These are phyloP conservation scores for Lipophrys pholis DNA, from an alignment of 2,113 vertebrate species.

Conservation along the genomic window DNA sequence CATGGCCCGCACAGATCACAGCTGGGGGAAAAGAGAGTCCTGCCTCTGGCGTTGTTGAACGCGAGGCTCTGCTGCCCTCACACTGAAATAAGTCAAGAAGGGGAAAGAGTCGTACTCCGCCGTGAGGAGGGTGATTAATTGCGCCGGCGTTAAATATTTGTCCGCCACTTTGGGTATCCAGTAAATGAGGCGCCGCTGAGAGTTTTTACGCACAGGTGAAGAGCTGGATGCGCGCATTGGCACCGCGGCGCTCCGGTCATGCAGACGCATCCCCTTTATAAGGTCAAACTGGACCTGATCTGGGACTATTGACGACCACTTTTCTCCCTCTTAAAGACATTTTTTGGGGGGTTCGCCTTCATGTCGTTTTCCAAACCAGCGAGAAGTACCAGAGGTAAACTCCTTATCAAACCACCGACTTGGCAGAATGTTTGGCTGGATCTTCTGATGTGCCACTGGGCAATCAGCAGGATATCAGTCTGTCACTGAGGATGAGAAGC, in stretches of 20 bases:
- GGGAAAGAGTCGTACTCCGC: constrained; percentile 47
- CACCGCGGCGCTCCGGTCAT: constrained; percentile 55
- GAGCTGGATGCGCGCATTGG: constrained; percentile 56
- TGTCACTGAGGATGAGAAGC: not conserved
- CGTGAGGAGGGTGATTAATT: constrained; percentile 81
- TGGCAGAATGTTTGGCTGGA: not conserved
- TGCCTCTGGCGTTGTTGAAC: constrained; percentile 76
- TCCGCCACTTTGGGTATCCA: constrained; percentile 65
- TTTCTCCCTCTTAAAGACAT: constrained; percentile 10
- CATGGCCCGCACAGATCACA: constrained; percentile 36
- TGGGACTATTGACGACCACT: constrained; percentile 29
- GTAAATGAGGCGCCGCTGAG: constrained; percentile 81
- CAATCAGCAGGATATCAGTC: not conserved
- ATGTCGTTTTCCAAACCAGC: constrained; percentile 62
- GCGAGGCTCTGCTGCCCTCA: constrained; percentile 65
- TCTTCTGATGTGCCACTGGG: constrained; percentile 16
- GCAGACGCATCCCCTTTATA: constrained; percentile 58
- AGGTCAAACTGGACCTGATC: constrained; percentile 51
- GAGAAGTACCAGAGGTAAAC: constrained; percentile 70
- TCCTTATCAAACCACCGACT: not conserved
- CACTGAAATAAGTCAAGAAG: constrained; percentile 62
- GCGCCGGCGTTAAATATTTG: constrained; percentile 67
- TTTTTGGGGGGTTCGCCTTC: constrained; percentile 50
- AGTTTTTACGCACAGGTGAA: constrained; percentile 76
- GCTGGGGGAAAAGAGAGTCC: constrained; percentile 55